Base-by-base conservation (phyloP, 1,140 invertebrate species). In the Aradophagus sp. region DNA sequence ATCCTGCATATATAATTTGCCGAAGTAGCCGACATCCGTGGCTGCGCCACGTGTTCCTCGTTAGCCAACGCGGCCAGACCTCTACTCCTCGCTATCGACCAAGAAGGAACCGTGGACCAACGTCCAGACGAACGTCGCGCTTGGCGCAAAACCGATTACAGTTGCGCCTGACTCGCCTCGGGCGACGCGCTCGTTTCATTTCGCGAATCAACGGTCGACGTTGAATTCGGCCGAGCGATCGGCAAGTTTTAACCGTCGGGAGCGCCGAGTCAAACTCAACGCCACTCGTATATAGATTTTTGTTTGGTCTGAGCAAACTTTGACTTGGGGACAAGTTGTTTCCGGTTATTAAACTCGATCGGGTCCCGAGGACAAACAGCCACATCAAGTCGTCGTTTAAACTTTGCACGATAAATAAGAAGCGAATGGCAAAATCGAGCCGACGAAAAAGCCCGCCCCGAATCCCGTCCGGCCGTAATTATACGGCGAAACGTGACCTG, bases 1-100 rank as follows among this genome's bases (percentile, higher is more conserved):
- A 84, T 80, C 79, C 78, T 74, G 82, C 84, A 80, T 84, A 80
- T 81, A 83, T 84, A 82, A 84, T 84, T 84, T 78, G 55, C 50
- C 76, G 73, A 78, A 84, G 82, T 78, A 77, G 68, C 63, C 66
- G 68, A 29, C 72, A 72, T 80, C 71, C 79, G 76, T 67, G 19
- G 52, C 17, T 23, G 34, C 45, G 36, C 65, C 65, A 63, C 58
- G 58, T 59, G 58, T 58, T 39, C 53, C 48, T 47, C 50, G 65
- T 58, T 53, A 68, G n/a, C 38, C 13, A 55, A 27, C 27, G 20
- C 16, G 34, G 32, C 17, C 29, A 52, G 35, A 61, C 32, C 56
- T 61, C 72, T 73, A 67, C 63, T 58, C 45, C 32, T 36, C 20
- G 15, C 35, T 70, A 59, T 71, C 53, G 48, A 27, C 31, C 15